Evolutionary conservation across 2,888 invertebrate genomes (phyloP), one percentile per base, ranked within the genome.

Genomic region (Nomada fucata): DNA sequence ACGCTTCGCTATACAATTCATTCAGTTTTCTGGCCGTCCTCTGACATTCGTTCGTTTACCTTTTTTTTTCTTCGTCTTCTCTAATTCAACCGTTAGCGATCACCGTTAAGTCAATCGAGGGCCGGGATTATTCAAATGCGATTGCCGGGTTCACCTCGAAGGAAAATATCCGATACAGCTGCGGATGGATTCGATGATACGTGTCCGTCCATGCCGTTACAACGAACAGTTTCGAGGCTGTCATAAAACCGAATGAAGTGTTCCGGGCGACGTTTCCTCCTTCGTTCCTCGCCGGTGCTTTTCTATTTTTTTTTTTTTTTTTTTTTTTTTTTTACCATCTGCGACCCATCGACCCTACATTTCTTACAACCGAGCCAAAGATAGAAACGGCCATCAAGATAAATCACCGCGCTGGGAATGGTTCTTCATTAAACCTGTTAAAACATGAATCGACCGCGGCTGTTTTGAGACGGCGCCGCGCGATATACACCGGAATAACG

Each of bases 221-320:
- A 63, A 53, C 65, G 74, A 84, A 72, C 84, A 78, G 76, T 73
- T 73, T 69, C 72, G 72, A 63, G 60, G 71, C 63, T 74, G 85
- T 85, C 88, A 74, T 85, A 85, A 86, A 86, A 87, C 60, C 73
- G 82, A 86, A 86, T 71, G 88, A 86, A 78, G 67, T 82, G 82
- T 77, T 78, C 76, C 75, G 68, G 53, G 63, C 71, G 71, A 73
- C 76, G 73, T 87, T 86, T 85, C 70, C 77, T 63, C 59, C 44
- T 63, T 50, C 83, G 29, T 59, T 59, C 50, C 67, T 53, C 55
- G 47, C 53, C 52, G 20, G 7, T 18, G 29, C 23, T 29, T 77
- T 71, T 67, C 23, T 23, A 1, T 23, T 23, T 23, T 23, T 23
- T 1, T 23, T 23, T 23, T 23, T 82, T 74, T 29, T 23, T 23